A percentile compares a stretch with the other conserved stretches of the same genome.
Evolutionary conservation across 2,888 invertebrate genomes (phyloP).

Genomic region (Amiota communis): DNA sequence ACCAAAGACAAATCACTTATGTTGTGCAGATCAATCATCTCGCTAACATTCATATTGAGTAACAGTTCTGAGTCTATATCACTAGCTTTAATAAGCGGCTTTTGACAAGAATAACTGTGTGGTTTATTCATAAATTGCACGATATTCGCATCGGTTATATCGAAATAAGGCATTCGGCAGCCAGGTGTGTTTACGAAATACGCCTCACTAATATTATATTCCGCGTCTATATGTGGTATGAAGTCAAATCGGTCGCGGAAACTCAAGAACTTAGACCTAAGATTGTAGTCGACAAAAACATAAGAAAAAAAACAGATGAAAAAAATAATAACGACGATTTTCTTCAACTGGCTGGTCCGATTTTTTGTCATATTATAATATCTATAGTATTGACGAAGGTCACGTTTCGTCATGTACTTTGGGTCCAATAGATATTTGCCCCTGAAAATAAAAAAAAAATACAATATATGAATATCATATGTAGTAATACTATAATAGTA

Average conservation of each 20-base stretch:
- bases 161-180: constrained; percentile 72
- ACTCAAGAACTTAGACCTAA: constrained; percentile 66
- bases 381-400: constrained; percentile 68
- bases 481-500: too few relatives aligned
- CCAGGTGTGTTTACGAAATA: constrained; percentile 72
- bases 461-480: too few relatives aligned
- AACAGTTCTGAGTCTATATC: constrained; percentile 54
- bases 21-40: constrained; percentile 59
- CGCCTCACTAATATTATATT: constrained; percentile 64
- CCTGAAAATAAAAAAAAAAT: constrained; percentile 45
- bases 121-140: constrained; percentile 66
- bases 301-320: constrained; percentile 70
- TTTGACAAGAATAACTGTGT: constrained; percentile 59
- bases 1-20: constrained; percentile 58
- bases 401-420: constrained; percentile 70
- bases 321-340: constrained; percentile 65
- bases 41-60: constrained; percentile 61
- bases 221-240: constrained; percentile 66
- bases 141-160: constrained; percentile 66
- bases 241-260: constrained; percentile 69
- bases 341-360: constrained; percentile 63
- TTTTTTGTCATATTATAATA: constrained; percentile 67
- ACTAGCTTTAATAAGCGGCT: constrained; percentile 59
- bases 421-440: constrained; percentile 69
- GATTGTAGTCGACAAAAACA: constrained; percentile 70